Conservation (phyloP, 2,113 vertebrate genomes). For the Bagarius yarrelli region DNA sequence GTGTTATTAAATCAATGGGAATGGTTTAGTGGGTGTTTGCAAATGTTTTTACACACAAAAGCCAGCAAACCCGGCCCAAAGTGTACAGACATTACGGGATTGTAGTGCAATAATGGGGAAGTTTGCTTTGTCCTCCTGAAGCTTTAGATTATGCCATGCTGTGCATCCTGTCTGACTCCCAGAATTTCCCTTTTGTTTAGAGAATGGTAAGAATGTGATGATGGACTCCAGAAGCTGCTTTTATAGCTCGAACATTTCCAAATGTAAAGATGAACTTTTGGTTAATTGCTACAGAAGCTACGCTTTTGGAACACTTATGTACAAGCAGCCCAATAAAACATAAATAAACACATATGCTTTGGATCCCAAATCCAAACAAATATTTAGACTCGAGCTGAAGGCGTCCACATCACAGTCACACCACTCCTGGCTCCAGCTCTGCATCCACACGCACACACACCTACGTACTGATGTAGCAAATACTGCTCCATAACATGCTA, state of each 20-base stretch:
- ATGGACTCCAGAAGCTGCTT: slow-evolving; percentile 31
- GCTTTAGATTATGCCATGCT: slow-evolving; percentile 61
- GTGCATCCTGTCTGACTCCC: slow-evolving; percentile 58
- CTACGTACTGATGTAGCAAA: no score
- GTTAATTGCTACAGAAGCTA: slow-evolving; percentile 22
- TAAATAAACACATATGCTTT: not conserved
- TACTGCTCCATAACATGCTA: no score
- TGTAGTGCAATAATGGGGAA: slow-evolving; percentile 43
- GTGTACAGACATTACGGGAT: slow-evolving; percentile 54
- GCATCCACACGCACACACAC: no score
- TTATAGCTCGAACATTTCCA: slow-evolving; percentile 31
- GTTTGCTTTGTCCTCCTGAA: slow-evolving; percentile 56
- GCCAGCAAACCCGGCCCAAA: slow-evolving; percentile 28
- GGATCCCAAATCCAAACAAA: not conserved
- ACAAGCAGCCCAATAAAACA: not conserved
- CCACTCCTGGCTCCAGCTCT: no score
- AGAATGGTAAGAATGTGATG: slow-evolving; percentile 49
- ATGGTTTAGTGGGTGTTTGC: not conserved
- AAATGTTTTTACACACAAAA: slow-evolving; percentile 19
- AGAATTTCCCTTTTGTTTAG: slow-evolving; percentile 61
- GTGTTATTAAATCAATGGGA: not conserved
- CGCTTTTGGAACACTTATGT: not conserved
- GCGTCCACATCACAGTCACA: no score
- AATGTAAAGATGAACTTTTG: slow-evolving; percentile 21
- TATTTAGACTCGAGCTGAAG: not conserved